Evolutionary conservation across 2,888 invertebrate species (phyloP).

Genomic region (Yponomeuta sedellus): DNA sequence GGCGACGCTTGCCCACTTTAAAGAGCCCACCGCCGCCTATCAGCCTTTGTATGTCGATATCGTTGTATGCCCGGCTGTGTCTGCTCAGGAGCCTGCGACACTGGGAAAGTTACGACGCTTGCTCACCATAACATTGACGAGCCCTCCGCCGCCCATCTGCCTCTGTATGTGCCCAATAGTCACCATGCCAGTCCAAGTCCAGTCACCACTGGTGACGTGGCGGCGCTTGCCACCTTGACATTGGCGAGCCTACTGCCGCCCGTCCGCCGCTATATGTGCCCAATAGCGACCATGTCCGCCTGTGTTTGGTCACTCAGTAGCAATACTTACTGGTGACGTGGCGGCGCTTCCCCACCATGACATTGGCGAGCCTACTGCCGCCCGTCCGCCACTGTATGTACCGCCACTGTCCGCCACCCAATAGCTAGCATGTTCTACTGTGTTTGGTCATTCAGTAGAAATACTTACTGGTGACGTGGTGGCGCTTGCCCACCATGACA

Average conservation of each 20-base stretch:
- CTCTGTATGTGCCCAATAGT: constrained; percentile 83
- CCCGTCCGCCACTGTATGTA: too few species aligned
- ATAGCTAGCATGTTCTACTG: too few species aligned
- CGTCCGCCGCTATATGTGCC: constrained; percentile 91
- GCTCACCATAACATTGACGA: constrained; percentile 94
- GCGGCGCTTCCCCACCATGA: too few species aligned
- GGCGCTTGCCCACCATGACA: constrained; percentile 91
- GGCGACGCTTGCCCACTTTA: too few species aligned
- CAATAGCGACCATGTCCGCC: constrained; percentile 91
- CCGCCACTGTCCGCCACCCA: too few species aligned
- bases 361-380: too few species aligned
- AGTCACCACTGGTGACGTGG: constrained; percentile 76
- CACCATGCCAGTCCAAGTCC: constrained; percentile 98
- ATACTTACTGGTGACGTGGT: constrained; percentile 32
- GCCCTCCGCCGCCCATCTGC: constrained; percentile 97
- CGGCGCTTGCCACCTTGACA: too few species aligned
- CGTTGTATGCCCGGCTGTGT: too few species aligned
- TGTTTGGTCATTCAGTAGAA: too few species aligned
- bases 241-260: constrained; percentile 96
- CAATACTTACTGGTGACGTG: constrained; percentile 82
- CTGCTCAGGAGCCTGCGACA: background rate
- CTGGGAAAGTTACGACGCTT: constrained; percentile 74
- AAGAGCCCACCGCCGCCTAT: too few species aligned
- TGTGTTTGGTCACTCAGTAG: constrained; percentile 99
- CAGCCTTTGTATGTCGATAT: too few species aligned